phyloP scores from a whole-genome alignment of 2,797 vertebrate genomes.

The Hippocampus kuda region DNA sequence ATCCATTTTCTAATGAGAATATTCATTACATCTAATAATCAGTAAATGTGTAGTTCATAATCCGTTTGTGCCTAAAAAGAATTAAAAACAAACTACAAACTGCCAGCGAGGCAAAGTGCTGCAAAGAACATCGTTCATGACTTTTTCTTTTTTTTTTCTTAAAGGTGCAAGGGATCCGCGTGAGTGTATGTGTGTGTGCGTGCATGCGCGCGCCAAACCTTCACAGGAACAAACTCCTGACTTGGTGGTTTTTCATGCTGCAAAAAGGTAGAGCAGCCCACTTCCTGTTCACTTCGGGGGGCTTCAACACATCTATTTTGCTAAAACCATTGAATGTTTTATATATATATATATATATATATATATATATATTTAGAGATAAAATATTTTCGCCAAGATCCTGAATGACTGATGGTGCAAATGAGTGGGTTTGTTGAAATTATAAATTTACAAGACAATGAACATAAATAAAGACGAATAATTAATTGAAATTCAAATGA shows the following conservation, averaged over 20 bases:
- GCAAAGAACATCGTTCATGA: neutral
- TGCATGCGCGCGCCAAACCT: constrained; percentile 6
- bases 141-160: constrained; percentile 7
- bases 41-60: neutral
- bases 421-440: constrained; percentile 14
- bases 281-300: constrained; percentile 36
- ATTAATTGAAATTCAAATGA: neutral
- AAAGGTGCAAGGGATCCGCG: constrained; percentile 5
- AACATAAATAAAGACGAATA: constrained; percentile 15
- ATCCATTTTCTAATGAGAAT: neutral
- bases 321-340: constrained; percentile 12
- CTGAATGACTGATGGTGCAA: constrained; percentile 32
- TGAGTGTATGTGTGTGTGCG: constrained; percentile 4
- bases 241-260: constrained; percentile 22
- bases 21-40: neutral
- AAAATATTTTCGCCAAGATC: constrained; percentile 17
- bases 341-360: too few relatives aligned
- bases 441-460: neutral
- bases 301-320: constrained; percentile 9
- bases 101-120: neutral
- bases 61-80: neutral
- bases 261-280: constrained; percentile 24
- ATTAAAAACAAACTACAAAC: constrained; percentile 3
- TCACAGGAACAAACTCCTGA: constrained; percentile 19
- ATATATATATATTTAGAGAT: too few relatives aligned